Percentiles rank a stretch among this genome's conserved stretches.
These are phyloP conservation scores for Eilema depressum DNA, from an alignment of 2,888 invertebrate species.

Conservation along the genomic window DNA sequence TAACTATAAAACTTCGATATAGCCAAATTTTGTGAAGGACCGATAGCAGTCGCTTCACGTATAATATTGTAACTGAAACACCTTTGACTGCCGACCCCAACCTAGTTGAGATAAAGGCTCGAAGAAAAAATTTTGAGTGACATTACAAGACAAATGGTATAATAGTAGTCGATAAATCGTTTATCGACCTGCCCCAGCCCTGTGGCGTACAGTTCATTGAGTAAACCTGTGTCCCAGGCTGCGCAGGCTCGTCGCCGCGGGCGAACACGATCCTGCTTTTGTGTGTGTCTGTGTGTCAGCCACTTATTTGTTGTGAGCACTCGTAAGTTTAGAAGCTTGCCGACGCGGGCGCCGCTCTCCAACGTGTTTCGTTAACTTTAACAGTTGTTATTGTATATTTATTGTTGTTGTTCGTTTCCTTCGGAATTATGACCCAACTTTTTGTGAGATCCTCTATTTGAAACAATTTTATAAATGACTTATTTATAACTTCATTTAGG, in stretches of 20 bases:
- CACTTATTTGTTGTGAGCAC: constrained; percentile 65
- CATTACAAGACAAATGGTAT: neutral
- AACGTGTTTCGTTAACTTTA: constrained; percentile 71
- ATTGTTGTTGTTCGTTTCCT: constrained; percentile 60
- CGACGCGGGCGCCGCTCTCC: constrained; percentile 63
- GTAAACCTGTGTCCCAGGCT: constrained; percentile 72
- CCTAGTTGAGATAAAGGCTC: neutral
- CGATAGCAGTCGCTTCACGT: neutral
- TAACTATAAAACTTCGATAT: neutral
- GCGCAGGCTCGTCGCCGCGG: constrained; percentile 64
- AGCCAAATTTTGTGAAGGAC: neutral
- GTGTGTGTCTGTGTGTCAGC: constrained; percentile 51
- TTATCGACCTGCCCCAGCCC: constrained; percentile 51
- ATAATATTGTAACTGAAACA: too few relatives aligned
- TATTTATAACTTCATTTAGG: constrained; percentile 31
- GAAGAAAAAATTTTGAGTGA: neutral
- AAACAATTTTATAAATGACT: constrained; percentile 35
- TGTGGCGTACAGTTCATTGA: constrained; percentile 74
- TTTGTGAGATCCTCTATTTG: constrained; percentile 40
- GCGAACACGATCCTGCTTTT: constrained; percentile 60
- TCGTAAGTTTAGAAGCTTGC: constrained; percentile 71
- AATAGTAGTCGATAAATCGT: constrained; percentile 40
- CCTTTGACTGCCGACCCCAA: neutral
- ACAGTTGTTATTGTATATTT: constrained; percentile 73
- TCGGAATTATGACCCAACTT: constrained; percentile 42